Conservation (phyloP, 2,797 vertebrate species). For the Sciurus carolinensis region DNA sequence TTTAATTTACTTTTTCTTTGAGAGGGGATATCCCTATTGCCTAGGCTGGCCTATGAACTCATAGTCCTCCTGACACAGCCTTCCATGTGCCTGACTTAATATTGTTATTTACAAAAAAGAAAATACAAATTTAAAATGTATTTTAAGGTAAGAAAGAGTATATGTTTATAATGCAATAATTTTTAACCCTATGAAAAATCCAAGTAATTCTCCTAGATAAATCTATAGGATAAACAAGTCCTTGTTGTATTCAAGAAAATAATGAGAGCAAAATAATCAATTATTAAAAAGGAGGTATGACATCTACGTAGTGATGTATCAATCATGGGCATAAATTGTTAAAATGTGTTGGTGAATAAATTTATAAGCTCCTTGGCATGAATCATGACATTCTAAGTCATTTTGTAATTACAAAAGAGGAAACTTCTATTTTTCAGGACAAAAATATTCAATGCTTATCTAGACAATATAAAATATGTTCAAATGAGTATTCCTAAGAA, state of each 20-base stretch:
- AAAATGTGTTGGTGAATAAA: neutral
- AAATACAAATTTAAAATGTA: neutral
- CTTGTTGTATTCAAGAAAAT: neutral
- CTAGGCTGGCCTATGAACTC: neutral
- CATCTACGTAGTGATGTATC: neutral
- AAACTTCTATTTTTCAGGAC: neutral
- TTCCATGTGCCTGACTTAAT: neutral
- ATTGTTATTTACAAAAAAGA: neutral
- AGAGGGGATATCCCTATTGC: neutral
- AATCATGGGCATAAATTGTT: slow-evolving; percentile 21
- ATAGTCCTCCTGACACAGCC: neutral
- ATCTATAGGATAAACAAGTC: neutral
- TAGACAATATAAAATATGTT: slow-evolving; percentile 30
- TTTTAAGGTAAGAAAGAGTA: slow-evolving; percentile 17
- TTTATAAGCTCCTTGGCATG: neutral
- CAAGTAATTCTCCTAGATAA: neutral
- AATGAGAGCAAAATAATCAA: neutral
- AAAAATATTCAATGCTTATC: slow-evolving; percentile 53
- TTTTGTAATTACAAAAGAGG: neutral
- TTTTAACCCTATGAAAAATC: slow-evolving; percentile 38
- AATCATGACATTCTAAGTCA: neutral
- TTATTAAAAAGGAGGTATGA: neutral
- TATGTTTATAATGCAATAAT: neutral
- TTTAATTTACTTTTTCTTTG: neutral
- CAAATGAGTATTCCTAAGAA: slow-evolving; percentile 12